Conservation (phyloP, 2,113 vertebrate genomes). For the Caracal caracal region DNA sequence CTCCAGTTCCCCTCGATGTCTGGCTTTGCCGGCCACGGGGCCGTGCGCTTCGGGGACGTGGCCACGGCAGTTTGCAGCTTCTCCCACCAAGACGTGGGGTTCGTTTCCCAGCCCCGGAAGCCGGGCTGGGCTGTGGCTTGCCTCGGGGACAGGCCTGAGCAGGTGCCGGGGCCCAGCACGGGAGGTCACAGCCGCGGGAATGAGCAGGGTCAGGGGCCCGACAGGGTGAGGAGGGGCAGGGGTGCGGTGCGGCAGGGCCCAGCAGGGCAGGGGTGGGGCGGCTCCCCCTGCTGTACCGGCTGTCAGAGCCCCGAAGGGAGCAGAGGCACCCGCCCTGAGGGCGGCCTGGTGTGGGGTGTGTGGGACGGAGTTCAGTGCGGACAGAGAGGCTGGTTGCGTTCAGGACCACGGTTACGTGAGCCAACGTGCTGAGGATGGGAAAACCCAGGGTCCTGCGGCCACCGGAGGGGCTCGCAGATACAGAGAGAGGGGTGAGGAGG, state of each 20-base stretch:
- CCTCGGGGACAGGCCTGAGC: not conserved
- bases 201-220: not conserved
- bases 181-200: not conserved
- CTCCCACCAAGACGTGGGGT: too few species aligned
- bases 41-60: rapidly evolving
- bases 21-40: not conserved
- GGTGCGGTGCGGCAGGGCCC: too few species aligned
- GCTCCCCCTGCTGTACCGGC: too few species aligned
- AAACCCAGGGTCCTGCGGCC: not conserved
- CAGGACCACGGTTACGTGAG: not conserved
- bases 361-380: not conserved
- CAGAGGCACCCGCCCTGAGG: not conserved
- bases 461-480: too few species aligned
- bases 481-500: too few species aligned
- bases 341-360: too few species aligned
- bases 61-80: not conserved
- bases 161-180: rapidly evolving
- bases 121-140: not conserved
- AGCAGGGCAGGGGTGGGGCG: too few species aligned
- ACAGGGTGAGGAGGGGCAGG: not conserved
- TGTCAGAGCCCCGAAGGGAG: not conserved
- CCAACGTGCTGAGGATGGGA: not conserved
- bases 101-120: rapidly evolving
- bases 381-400: too few species aligned
- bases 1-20: too few species aligned